Evolutionary conservation across 2,888 invertebrate genomes (phyloP).

Genomic region (Conops quadrifasciatus): DNA sequence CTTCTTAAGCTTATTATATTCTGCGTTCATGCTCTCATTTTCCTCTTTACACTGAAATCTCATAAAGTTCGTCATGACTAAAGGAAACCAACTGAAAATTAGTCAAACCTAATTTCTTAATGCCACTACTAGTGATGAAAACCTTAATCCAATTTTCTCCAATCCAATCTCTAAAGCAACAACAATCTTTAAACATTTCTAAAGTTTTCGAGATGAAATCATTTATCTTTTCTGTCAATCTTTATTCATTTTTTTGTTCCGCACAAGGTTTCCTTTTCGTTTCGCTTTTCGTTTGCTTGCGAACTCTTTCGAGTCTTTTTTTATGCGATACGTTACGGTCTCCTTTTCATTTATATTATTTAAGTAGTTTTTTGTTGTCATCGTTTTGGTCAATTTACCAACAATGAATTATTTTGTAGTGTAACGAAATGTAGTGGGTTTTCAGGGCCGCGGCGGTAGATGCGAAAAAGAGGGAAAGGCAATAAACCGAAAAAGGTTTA

Average conservation of each 20-base stretch:
- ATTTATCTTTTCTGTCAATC: too few relatives aligned
- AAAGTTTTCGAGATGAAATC: not conserved
- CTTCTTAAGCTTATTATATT: too few relatives aligned
- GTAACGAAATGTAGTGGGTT: constrained; percentile 9
- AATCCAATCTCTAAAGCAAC: too few relatives aligned
- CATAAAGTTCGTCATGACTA: too few relatives aligned
- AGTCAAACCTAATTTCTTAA: not conserved
- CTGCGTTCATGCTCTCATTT: too few relatives aligned
- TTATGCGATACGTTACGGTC: too few relatives aligned
- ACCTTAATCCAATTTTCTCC: not conserved
- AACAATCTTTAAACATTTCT: not conserved
- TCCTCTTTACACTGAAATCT: too few relatives aligned
- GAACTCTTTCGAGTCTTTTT: not conserved
- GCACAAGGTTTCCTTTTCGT: not conserved
- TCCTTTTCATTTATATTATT: too few relatives aligned
- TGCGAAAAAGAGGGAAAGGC: not conserved
- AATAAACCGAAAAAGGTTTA: too few relatives aligned
- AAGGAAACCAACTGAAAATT: too few relatives aligned
- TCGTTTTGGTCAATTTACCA: constrained; percentile 35
- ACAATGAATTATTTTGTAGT: constrained; percentile 19
- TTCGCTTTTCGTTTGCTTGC: not conserved
- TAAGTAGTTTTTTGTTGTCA: not conserved
- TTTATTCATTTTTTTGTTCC: not conserved
- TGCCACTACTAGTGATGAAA: too few relatives aligned
- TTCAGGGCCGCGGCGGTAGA: not conserved